Percentiles rank a stretch among this genome's conserved stretches.
These are phyloP conservation scores for Protonibea diacanthus DNA, from an alignment of 2,797 vertebrate genomes.

Conservation along the genomic window DNA sequence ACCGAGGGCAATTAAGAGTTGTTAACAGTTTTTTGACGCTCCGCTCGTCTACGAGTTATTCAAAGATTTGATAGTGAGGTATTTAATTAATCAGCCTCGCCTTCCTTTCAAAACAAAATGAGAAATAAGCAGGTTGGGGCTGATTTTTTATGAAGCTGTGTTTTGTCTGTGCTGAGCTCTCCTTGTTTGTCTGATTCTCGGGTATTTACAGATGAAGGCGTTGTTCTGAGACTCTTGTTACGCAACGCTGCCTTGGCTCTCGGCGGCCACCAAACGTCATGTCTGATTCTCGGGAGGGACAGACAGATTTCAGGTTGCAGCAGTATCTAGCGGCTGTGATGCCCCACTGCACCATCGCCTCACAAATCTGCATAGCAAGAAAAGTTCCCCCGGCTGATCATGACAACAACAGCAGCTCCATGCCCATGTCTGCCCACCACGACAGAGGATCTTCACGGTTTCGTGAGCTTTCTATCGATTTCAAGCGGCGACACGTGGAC, in stretches of 20 bases:
- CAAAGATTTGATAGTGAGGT: neutral
- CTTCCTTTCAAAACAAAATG: neutral
- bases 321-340: constrained; percentile 71
- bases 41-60: neutral
- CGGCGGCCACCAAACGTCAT: constrained; percentile 15
- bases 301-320: constrained; percentile 70
- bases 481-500: constrained; percentile 15
- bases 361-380: constrained; percentile 25
- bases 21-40: constrained; percentile 23
- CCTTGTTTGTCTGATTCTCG: constrained; percentile 22
- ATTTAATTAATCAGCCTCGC: constrained; percentile 5
- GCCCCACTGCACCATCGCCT: constrained; percentile 50
- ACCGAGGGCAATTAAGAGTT: constrained; percentile 63
- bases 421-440: neutral
- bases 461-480: constrained; percentile 25
- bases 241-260: constrained; percentile 19
- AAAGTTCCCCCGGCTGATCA: constrained; percentile 7
- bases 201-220: constrained; percentile 46
- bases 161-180: neutral
- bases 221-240: constrained; percentile 22
- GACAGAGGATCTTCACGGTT: constrained; percentile 14
- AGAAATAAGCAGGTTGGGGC: neutral
- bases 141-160: neutral
- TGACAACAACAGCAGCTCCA: constrained; percentile 8
- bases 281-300: constrained; percentile 30